Base-by-base conservation (phyloP, 2,888 invertebrate species). In the Opisthograptis luteolata region DNA sequence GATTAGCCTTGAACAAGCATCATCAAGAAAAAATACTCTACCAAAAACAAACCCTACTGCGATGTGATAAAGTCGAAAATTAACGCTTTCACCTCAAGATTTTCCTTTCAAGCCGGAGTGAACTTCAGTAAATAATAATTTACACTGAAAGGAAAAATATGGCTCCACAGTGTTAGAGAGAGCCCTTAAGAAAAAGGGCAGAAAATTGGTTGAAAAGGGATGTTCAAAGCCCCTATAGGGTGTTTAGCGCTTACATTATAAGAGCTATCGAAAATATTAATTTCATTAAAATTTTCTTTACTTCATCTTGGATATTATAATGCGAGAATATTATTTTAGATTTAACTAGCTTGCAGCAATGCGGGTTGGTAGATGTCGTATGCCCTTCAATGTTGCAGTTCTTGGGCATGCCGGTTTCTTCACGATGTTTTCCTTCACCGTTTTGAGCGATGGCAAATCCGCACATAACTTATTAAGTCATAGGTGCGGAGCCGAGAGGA, bases 121-220 rank as follows among this genome's bases (percentile, higher is more conserved):
- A 55, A 41, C 45, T 37, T 54, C 55, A 25, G 56, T 64, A 58
- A 60, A 66, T 64, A 62, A 62, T 59, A 59, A 62, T 62, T 62
- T 62, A 58, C 58, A 55, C 36, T 44, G 45, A 53, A 45, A 41
- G 45, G 47, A 43, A 48, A 61, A 61, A 59, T 55, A 56, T 51
- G 53, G 52, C 41, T 28, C 30, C 46, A 36, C 35, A 60, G 22
- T 15, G 19, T 14, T 35, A 50, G 40, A 39, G 40, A 50, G 40
- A 39, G 35, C 12, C 31, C 35, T 44, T 22, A 44, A 44, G 42
- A 52, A 41, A 45, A 58, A 45, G 53, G 49, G 20, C 47, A 12
- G 28, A 48, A 24, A 50, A 40, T 46, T 64, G 62, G 62, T 67
- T 65, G n/a, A 65, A 56, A 46, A 50, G 27, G 35, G 58, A 50